Conservation (phyloP, 92 coral and sea anemone genomes). For the Virgularia gustaviana region DNA sequence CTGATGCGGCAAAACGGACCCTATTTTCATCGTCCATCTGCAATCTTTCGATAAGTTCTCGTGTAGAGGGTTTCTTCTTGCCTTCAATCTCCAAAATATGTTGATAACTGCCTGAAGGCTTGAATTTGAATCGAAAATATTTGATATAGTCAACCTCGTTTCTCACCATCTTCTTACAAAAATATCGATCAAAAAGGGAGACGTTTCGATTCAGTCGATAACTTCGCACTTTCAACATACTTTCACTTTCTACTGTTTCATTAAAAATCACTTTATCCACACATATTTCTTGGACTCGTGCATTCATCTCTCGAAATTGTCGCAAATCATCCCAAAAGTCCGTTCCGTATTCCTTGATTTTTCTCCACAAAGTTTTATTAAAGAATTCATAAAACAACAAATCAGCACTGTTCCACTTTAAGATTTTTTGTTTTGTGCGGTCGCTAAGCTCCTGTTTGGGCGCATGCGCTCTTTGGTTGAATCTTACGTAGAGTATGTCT, state of each 20-base stretch:
- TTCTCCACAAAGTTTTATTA: constrained; percentile 83
- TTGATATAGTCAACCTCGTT: constrained; percentile 79
- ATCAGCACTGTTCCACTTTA: constrained; percentile 82
- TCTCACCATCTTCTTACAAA: constrained; percentile 81
- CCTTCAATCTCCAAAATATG: constrained; percentile 22
- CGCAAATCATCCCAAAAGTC: constrained; percentile 70
- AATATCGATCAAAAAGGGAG: constrained; percentile 64
- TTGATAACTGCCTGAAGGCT: constrained; percentile 72
- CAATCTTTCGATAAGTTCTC: constrained; percentile 30
- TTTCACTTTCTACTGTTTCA: constrained; percentile 68
- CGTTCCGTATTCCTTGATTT: constrained; percentile 66
- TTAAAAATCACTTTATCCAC: constrained; percentile 63
- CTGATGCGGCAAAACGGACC: constrained; percentile 1
- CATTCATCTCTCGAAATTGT: constrained; percentile 65
- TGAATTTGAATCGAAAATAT: constrained; percentile 72
- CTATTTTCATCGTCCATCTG: constrained; percentile 3
- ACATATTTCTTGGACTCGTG: constrained; percentile 60
- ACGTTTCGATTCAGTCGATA: constrained; percentile 64
- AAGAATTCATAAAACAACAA: constrained; percentile 72
- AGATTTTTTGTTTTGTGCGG: constrained; percentile 49
- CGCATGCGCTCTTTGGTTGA: constrained; percentile 67
- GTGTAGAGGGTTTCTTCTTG: constrained; percentile 30
- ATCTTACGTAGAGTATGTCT: constrained; percentile 76
- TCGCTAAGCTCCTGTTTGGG: constrained; percentile 10
- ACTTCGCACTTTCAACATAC: constrained; percentile 57